Evolutionary conservation across 2,113 vertebrate species (phyloP).

Genomic region (Pteruthius melanotis): DNA sequence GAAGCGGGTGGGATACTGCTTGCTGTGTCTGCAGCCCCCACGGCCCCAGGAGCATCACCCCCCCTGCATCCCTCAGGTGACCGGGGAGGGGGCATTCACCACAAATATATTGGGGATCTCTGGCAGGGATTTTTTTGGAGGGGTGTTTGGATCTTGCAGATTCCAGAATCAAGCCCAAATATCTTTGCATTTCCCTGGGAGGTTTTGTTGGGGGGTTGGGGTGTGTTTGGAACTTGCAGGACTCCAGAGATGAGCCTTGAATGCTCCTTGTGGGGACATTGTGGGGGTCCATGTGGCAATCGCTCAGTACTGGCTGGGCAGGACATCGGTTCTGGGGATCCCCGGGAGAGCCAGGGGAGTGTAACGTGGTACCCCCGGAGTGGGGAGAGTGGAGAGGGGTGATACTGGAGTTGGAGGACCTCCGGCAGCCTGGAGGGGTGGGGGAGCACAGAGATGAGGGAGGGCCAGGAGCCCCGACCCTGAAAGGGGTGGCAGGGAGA

Average conservation of each 20-base stretch:
- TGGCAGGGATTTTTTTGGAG: neutral
- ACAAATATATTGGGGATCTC: neutral
- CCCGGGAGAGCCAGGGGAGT: neutral
- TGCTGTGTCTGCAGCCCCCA: rapidly evolving
- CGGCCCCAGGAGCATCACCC: no score
- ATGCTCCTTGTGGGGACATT: neutral
- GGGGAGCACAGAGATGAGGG: neutral
- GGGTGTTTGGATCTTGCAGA: neutral
- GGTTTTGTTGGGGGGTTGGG: neutral
- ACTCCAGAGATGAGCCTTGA: neutral
- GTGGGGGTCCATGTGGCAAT: neutral
- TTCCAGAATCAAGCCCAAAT: neutral
- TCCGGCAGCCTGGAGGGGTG: neutral
- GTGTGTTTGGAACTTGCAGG: neutral
- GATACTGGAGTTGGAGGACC: no score
- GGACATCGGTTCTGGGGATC: neutral
- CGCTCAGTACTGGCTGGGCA: neutral
- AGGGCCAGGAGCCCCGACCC: neutral
- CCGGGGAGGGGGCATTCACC: neutral
- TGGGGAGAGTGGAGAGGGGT: neutral
- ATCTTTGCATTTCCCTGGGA: neutral
- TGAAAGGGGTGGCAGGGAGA: neutral
- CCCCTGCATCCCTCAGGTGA: neutral
- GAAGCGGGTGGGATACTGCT: rapidly evolving
- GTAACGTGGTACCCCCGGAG: no score